Conservation (phyloP, 2,113 vertebrate genomes). For the Platysternon megacephalum region DNA sequence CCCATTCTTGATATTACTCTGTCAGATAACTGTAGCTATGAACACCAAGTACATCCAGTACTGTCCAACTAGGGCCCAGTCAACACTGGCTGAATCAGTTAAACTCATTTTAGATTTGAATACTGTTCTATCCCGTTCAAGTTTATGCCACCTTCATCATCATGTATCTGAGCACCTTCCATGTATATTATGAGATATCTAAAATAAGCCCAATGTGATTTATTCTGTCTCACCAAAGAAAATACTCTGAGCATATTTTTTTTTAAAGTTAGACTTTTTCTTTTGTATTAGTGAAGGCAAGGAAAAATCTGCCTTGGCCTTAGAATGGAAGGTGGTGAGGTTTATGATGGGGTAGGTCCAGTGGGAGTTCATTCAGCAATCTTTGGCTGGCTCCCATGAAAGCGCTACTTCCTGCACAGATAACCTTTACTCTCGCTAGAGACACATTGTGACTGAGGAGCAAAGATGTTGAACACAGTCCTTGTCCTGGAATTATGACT, state of each 20-base stretch:
- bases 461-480: background rate
- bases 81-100: rapidly evolving
- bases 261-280: too few species aligned
- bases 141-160: background rate
- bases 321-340: background rate
- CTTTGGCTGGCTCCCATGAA: background rate
- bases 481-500: background rate
- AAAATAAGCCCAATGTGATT: background rate
- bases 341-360: background rate
- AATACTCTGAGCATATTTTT: too few species aligned
- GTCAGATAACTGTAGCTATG: rapidly evolving
- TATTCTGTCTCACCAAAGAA: background rate
- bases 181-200: background rate
- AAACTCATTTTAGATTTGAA: background rate
- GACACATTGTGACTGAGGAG: background rate
- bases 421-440: background rate
- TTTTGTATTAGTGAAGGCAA: background rate
- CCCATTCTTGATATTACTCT: rapidly evolving
- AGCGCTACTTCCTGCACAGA: background rate
- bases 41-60: background rate
- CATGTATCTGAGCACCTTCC: background rate
- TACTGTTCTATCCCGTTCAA: background rate
- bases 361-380: background rate
- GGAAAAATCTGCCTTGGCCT: background rate
- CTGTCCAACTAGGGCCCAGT: background rate